Evolutionary conservation across 2,113 vertebrate genomes (phyloP).

Genomic region (Casuarius casuarius): DNA sequence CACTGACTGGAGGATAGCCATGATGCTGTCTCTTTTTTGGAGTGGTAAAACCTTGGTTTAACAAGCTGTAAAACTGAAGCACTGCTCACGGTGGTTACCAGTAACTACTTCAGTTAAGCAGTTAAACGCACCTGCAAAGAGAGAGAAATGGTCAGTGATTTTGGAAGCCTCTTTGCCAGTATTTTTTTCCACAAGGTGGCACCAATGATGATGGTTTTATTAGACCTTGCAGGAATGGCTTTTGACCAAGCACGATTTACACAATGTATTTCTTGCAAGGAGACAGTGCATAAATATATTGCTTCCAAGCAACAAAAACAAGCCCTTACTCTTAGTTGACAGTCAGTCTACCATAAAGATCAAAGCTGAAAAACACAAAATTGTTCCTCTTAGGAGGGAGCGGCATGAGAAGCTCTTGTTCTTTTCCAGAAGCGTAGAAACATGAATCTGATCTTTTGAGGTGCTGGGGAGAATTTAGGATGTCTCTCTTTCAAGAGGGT

Average conservation of each 20-base stretch:
- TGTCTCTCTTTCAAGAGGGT: not conserved
- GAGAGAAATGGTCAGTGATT: not conserved
- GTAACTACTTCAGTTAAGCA: not conserved
- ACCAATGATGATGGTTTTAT: not conserved
- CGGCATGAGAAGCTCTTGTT: not conserved
- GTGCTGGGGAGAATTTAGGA: not conserved
- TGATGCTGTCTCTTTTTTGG: fast-evolving
- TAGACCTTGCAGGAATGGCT: not conserved
- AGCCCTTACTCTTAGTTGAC: not conserved
- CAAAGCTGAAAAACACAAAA: not conserved
- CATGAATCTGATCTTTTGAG: not conserved
- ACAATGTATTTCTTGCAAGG: not conserved
- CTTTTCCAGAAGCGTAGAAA: not conserved
- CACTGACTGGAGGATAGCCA: too few relatives aligned
- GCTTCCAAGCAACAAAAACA: not conserved
- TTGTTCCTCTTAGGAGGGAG: not conserved
- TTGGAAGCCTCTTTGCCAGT: not conserved
- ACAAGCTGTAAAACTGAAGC: not conserved
- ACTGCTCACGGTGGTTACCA: not conserved
- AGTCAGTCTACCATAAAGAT: not conserved
- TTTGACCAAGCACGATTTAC: not conserved
- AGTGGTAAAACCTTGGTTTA: not conserved
- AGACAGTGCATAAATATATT: not conserved
- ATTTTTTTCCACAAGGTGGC: slow-evolving; percentile 37
- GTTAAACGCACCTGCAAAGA: not conserved